A percentile compares a stretch with the other conserved stretches of the same genome.
Conservation (phyloP, 2,797 vertebrate genomes). For the Acipenser transmontanus region DNA sequence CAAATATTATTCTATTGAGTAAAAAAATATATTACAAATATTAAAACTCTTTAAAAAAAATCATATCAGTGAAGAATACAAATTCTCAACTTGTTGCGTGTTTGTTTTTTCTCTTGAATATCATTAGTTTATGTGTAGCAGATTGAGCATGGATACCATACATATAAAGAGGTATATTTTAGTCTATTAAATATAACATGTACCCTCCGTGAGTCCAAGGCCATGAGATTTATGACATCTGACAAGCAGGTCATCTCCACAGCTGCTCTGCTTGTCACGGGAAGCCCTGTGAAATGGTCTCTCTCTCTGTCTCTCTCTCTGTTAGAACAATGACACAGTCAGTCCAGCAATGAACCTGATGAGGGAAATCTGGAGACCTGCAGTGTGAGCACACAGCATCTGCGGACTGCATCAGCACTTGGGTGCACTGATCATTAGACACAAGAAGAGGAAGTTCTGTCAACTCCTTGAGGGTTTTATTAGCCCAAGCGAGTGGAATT, state of each 20-base stretch:
- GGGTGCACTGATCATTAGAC: conserved; percentile 15
- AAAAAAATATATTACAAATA: conserved; percentile 28
- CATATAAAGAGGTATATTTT: background rate
- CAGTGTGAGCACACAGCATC: conserved; percentile 12
- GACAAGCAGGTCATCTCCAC: conserved; percentile 29
- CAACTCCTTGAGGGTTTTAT: no score
- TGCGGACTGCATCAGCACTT: conserved; percentile 34
- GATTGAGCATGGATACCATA: no score
- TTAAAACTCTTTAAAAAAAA: conserved; percentile 26
- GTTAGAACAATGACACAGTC: conserved; percentile 30
- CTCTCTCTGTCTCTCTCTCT: background rate
- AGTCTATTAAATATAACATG: conserved; percentile 9
- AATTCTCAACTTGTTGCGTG: no score
- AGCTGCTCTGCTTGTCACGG: conserved; percentile 41
- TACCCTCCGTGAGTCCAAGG: conserved; percentile 15
- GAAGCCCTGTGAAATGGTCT: conserved; percentile 12
- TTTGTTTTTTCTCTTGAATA: no score
- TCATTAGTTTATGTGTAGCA: no score
- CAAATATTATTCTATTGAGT: background rate
- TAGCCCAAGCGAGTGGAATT: no score
- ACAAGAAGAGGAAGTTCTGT: background rate
- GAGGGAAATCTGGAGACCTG: conserved; percentile 9
- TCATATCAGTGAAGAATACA: background rate
- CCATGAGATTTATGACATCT: conserved; percentile 38
- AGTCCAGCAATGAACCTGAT: conserved; percentile 16